Evolutionary conservation across 2,797 vertebrate species (phyloP), one percentile per base, ranked within the genome.

Genomic region (Urophycis tenuis): DNA sequence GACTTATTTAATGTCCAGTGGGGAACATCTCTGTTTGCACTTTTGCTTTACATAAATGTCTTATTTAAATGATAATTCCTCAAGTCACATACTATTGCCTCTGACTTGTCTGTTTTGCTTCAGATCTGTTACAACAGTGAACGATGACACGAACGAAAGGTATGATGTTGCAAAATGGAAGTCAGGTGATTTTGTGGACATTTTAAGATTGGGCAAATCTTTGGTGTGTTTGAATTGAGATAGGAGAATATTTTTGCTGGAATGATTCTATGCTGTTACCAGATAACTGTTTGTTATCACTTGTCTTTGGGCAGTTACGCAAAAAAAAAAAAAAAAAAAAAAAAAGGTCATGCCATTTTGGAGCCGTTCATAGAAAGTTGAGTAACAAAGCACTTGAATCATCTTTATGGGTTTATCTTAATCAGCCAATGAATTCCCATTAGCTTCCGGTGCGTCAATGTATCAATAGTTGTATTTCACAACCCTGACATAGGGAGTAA

Each of bases 201-300:
- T 70, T 71, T 17, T 31, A 33, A 71, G 69, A 71, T 31, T 70
- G 49, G 25, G 60, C 29, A 29, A 64, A 64, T 12, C 2, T 64
- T 64, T 64, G 60, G n/a, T 29, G n/a, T 64, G 60, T 64, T 64
- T 64, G 60, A 64, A 64, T 64, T 64, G 60, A 64, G 60, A 64
- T 64, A 64, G 60, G 60, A 64, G 60, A 64, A 29, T 64, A 29
- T 11, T 10, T 64, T 29, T 64, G 5, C 25, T 11, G 60, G 60
- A 64, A 64, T 25, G 60, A 64, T 17, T 64, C 60, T 64, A 25
- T 29, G 60, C 60, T 64, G 60, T 64, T 64, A 25, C 2, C 60
- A 10, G 53, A 25, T 8, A 64, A 64, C n/a, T 64, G 60, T 64
- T 64, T 64, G n/a, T n/a, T n/a, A n/a, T n/a, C n/a, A n/a, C n/a